Conservation (phyloP, 2,888 invertebrate genomes). For the Drosophila mulleri region DNA sequence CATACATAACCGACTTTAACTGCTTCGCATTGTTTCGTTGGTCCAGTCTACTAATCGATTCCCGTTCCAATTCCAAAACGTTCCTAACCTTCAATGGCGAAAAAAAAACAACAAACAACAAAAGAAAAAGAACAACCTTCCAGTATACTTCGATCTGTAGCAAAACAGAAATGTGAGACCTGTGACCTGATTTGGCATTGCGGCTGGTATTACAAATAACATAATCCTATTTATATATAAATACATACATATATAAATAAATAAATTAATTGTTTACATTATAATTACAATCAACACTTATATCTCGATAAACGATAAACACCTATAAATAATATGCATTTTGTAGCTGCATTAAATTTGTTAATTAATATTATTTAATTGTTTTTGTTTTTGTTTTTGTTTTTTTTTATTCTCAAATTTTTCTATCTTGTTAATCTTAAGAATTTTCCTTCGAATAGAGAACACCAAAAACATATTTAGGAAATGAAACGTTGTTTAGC, state of each 20-base stretch:
- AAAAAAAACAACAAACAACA: neutral
- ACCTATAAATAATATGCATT: slow-evolving; percentile 43
- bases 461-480: slow-evolving; percentile 57
- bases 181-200: slow-evolving; percentile 73
- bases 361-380: slow-evolving; percentile 25
- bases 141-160: slow-evolving; percentile 26
- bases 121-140: slow-evolving; percentile 3
- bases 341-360: slow-evolving; percentile 35
- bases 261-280: neutral
- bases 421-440: slow-evolving; percentile 63
- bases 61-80: slow-evolving; percentile 19
- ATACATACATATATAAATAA: slow-evolving; percentile 11
- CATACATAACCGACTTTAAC: slow-evolving; percentile 25
- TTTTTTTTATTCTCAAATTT: slow-evolving; percentile 39
- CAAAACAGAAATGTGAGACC: slow-evolving; percentile 74
- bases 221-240: slow-evolving; percentile 26
- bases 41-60: slow-evolving; percentile 17
- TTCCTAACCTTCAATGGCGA: slow-evolving; percentile 30
- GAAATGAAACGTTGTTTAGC: slow-evolving; percentile 46
- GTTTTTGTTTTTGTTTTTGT: slow-evolving; percentile 1
- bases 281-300: slow-evolving; percentile 26
- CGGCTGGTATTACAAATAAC: slow-evolving; percentile 41
- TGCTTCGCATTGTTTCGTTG: slow-evolving; percentile 45
- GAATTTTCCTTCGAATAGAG: slow-evolving; percentile 41
- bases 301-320: slow-evolving; percentile 19